Evolutionary conservation across 2,888 invertebrate species (phyloP), one percentile per base, ranked within the genome.

Genomic region (Acanthosoma haemorrhoidale): DNA sequence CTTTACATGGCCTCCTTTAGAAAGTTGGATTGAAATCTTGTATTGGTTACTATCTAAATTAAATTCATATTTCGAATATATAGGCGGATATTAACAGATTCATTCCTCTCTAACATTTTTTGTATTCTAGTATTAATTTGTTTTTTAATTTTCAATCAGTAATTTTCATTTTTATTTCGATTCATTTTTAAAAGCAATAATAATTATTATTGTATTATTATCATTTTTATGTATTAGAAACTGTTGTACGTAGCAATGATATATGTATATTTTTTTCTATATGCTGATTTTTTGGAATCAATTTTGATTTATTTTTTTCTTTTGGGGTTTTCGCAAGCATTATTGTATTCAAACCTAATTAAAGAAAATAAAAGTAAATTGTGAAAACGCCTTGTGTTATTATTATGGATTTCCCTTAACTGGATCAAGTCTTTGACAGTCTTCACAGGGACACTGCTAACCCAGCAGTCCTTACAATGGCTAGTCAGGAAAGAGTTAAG

Each of bases 1-100:
- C 58, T 51, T 57, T 58, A 61, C 67, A 70, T 71, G 63, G 68
- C 73, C 61, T 41, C 70, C 70, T 58, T 34, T 61, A 41, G 29
- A 31, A 41, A 32, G 5, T 41, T 31, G 41, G 64, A 41, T 29
- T 64, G 41, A 41, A 64, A 64, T 25, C n/a, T 5, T 51, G 51
- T 51, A 51, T 25, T 11, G 13, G n/a, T 51, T 51, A 41, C 21
- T 64, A 41, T 39, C 64, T 64, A 64, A 38, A 41, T 64, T 36
- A 18, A 36, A 39, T 38, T 64, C 64, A 41, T 39, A 41, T 3
- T 41, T n/a, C 41, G 29, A 39, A 64, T 29, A 16, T 64, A 25
- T 59, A 64, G 39, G 41, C 41, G 41, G 21, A 51, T 64, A 29
- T 39, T 32, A 64, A 64, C 64, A 38, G 41, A 67, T 67, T 41